Evolutionary conservation across 2,113 vertebrate genomes (phyloP).

Genomic region (Marcusenius ussheri): DNA sequence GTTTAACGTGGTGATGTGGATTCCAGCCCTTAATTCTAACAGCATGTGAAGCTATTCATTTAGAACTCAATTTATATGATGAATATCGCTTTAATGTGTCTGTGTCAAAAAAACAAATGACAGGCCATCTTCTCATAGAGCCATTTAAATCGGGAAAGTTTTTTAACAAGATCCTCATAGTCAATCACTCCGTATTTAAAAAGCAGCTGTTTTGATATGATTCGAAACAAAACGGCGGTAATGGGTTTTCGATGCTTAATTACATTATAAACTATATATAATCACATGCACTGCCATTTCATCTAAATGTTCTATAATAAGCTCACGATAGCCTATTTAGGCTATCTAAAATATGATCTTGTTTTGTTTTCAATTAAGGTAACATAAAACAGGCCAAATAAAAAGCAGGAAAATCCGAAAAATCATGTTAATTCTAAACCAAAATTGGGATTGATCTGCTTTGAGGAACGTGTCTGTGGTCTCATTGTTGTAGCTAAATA

Average conservation of each 20-base stretch:
- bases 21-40: conserved; percentile 47
- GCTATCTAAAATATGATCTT: background rate
- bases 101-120: background rate
- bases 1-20: conserved; percentile 56
- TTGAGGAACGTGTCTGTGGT: background rate
- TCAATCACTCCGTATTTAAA: background rate
- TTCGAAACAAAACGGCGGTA: background rate
- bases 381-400: background rate
- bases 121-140: background rate
- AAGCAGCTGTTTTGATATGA: background rate
- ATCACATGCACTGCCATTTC: background rate
- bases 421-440: background rate
- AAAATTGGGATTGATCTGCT: background rate
- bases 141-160: background rate
- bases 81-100: background rate
- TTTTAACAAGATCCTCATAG: background rate
- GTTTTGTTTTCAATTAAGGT: background rate
- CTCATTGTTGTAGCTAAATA: background rate
- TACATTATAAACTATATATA: background rate
- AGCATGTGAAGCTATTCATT: conserved; percentile 27
- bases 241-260: background rate
- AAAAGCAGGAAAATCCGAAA: background rate
- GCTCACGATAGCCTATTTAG: background rate
- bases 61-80: background rate
- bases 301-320: background rate